A percentile compares a stretch with the other conserved stretches of the same genome.
Evolutionary conservation across 2,888 invertebrate genomes (phyloP).

Genomic region (Yponomeuta plumbellus): DNA sequence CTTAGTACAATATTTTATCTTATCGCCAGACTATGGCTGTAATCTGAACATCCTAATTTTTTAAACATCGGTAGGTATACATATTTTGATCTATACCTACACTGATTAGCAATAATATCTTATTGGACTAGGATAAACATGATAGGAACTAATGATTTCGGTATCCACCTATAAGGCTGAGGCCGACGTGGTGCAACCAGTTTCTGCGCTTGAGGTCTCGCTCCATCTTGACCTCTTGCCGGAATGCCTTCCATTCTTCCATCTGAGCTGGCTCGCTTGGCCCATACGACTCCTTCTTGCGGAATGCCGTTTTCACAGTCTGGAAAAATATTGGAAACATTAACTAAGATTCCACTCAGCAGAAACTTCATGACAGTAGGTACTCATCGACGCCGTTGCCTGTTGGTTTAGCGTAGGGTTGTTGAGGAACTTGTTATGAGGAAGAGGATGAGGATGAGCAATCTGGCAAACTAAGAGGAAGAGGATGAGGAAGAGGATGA

Average conservation of each 20-base stretch:
- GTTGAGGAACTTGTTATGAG: too few relatives aligned
- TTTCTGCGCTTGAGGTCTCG: conserved; percentile 47
- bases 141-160: conserved; percentile 17
- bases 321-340: conserved; percentile 31
- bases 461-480: too few relatives aligned
- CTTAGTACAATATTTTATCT: not conserved
- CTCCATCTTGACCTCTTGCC: conserved; percentile 57
- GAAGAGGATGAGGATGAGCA: too few relatives aligned
- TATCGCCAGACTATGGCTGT: not conserved
- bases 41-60: not conserved
- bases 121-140: not conserved
- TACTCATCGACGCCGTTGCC: too few relatives aligned
- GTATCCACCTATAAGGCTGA: conserved; percentile 55
- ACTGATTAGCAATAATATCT: not conserved
- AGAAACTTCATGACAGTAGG: too few relatives aligned
- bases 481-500: too few relatives aligned
- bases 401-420: too few relatives aligned
- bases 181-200: conserved; percentile 53
- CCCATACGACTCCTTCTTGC: conserved; percentile 59
- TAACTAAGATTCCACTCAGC: too few relatives aligned
- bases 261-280: conserved; percentile 71
- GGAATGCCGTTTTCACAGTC: conserved; percentile 62
- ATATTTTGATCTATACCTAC: not conserved
- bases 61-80: too few relatives aligned
- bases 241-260: conserved; percentile 78